These are phyloP conservation scores for Xestia rhomboidea DNA, from an alignment of 2,888 invertebrate species.

Conservation along the genomic window DNA sequence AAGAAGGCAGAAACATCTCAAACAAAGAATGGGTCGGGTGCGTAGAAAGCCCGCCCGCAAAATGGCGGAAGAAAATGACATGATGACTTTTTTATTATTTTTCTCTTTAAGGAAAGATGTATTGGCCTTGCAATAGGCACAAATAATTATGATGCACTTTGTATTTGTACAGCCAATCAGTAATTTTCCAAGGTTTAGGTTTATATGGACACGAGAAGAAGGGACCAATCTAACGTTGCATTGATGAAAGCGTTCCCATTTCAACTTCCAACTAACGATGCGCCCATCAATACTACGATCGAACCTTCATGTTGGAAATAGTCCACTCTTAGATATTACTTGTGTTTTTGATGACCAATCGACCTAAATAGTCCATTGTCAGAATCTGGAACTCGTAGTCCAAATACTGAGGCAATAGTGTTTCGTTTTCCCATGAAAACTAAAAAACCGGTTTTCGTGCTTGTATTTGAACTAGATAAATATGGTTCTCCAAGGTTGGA, in stretches of 20 bases:
- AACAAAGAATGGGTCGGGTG: neutral
- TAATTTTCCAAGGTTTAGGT: neutral
- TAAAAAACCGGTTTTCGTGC: neutral
- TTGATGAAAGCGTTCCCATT: neutral
- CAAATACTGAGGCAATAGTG: conserved; percentile 1
- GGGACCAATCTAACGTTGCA: neutral
- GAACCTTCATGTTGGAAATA: neutral
- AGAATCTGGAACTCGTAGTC: conserved; percentile 28
- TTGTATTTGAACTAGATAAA: neutral
- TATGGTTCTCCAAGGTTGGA: neutral
- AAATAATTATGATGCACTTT: neutral
- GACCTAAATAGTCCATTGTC: conserved; percentile 34
- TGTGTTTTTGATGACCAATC: conserved; percentile 8
- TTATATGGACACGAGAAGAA: neutral
- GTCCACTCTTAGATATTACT: conserved; percentile 28
- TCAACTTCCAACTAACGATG: neutral
- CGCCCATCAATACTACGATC: neutral
- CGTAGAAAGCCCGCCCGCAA: neutral
- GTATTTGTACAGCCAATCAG: neutral
- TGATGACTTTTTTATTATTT: neutral
- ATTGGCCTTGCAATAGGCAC: neutral
- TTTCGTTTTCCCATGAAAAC: neutral
- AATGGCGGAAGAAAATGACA: neutral
- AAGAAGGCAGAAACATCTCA: neutral
- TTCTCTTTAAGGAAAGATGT: neutral